Base-by-base conservation (phyloP, 1,140 invertebrate species). In the Nixonia krombeini region DNA sequence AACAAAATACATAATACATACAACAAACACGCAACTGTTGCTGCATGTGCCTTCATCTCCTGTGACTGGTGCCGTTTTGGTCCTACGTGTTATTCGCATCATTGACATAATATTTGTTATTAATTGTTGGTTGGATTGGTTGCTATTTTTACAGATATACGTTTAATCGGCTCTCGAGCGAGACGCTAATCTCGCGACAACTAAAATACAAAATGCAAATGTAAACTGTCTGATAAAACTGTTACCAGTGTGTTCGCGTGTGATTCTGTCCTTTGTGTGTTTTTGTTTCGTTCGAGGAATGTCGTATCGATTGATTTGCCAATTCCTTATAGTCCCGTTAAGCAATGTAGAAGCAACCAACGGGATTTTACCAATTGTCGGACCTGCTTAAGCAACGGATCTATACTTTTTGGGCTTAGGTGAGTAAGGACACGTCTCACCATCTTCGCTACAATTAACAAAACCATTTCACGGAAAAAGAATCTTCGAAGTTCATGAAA, bases 91-190 rank as follows among this genome's bases (percentile, higher is more conserved):
- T 49, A 70, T 73, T 55, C 33, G 62, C 55, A 56, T 49, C 40
- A 31, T 66, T 28, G 59, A 47, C 13, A 56, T 52, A 51, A 58
- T 57, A 46, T 62, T 65, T 50, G 58, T 67, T 65, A 70, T 74
- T 77, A 72, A 82, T 83, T 79, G 79, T 69, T 76, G 68, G 65
- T 81, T 83, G 80, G 82, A 81, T 81, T 81, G 82, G 76, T 84
- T 83, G 73, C 75, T 84, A 66, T 81, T 77, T 85, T 85, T 85
- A 75, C 83, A 85, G 83, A 85, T 85, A 75, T 85, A 85, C 82
- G 82, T 85, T 83, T 84, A 84, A 72, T 78, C 78, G 68, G 69
- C n/a, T n/a, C n/a, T n/a, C n/a, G n/a, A n/a, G n/a, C n/a, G n/a
- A n/a, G n/a, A n/a, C n/a, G n/a, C n/a, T n/a, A n/a, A n/a, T n/a